Conservation (phyloP, 2,113 vertebrate species). For the Dicentrarchus labrax region DNA sequence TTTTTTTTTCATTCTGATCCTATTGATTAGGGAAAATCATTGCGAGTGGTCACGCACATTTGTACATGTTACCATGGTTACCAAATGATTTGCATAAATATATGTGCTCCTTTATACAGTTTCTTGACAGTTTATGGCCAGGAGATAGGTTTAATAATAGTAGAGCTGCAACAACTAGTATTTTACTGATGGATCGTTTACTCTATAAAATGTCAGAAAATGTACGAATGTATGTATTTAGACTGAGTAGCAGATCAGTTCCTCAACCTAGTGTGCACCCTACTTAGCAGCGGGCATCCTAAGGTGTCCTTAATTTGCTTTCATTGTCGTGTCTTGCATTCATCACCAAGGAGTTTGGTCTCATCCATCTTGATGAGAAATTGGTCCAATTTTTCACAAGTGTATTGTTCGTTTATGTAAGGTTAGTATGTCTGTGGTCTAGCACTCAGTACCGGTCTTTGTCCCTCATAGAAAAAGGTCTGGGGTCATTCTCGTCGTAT, state of each 20-base stretch:
- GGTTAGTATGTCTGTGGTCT: neutral
- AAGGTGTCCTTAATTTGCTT: neutral
- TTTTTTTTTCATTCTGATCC: too few species aligned
- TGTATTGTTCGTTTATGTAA: neutral
- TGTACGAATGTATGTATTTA: too few species aligned
- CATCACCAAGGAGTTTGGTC: conserved; percentile 2
- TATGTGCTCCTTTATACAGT: too few species aligned
- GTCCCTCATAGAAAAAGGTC: conserved; percentile 24
- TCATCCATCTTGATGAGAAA: conserved; percentile 13
- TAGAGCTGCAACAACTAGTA: too few species aligned
- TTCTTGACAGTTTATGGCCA: too few species aligned
- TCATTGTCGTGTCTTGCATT: neutral
- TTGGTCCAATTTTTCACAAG: neutral
- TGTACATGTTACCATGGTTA: too few species aligned
- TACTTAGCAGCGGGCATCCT: neutral
- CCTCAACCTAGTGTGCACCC: neutral
- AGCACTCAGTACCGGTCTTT: conserved; percentile 4
- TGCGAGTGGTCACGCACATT: too few species aligned
- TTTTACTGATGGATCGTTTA: too few species aligned
- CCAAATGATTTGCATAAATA: too few species aligned
- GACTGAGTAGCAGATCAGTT: neutral
- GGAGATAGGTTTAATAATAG: too few species aligned
- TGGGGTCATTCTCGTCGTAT: conserved; percentile 25
- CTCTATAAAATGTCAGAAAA: too few species aligned
- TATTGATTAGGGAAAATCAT: too few species aligned